Conservation (phyloP, 2,797 vertebrate species). For the Phoxinus dragarum region DNA sequence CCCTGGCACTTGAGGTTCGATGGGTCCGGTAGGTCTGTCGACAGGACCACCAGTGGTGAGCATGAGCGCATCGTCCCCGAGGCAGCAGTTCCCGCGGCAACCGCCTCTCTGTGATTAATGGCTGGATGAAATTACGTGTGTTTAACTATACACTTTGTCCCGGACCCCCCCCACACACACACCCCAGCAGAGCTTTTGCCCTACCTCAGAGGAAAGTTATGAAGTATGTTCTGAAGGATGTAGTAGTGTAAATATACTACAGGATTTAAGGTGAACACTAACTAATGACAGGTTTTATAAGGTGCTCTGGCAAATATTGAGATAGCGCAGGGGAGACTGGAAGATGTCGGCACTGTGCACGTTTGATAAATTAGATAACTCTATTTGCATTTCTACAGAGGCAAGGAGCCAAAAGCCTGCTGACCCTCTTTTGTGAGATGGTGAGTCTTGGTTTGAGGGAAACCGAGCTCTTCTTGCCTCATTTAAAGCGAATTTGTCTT, state of each 20-base stretch:
- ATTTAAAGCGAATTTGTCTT: constrained; percentile 35
- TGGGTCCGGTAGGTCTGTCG: constrained; percentile 55
- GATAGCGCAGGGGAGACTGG: constrained; percentile 15
- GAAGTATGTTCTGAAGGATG: constrained; percentile 26
- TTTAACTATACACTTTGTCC: constrained; percentile 16
- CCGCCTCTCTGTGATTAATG: constrained; percentile 72
- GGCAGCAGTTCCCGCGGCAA: constrained; percentile 55
- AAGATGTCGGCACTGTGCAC: constrained; percentile 2
- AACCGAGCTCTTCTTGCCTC: constrained; percentile 38
- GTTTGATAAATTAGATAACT: constrained; percentile 36
- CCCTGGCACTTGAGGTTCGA: constrained; percentile 60
- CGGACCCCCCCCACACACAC: constrained; percentile 1
- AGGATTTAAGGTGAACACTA: neutral
- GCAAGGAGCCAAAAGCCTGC: constrained; percentile 16
- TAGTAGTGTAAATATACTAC: constrained; percentile 35
- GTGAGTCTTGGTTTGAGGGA: constrained; percentile 25
- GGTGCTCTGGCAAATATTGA: constrained; percentile 42
- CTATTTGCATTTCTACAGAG: constrained; percentile 18
- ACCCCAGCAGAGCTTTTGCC: constrained; percentile 21
- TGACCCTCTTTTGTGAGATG: constrained; percentile 34
- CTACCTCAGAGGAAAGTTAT: constrained; percentile 35
- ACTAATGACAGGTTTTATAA: constrained; percentile 33
- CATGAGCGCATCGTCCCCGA: constrained; percentile 62
- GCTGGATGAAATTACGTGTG: constrained; percentile 65
- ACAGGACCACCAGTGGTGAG: constrained; percentile 76